A percentile compares a stretch with the other conserved stretches of the same genome.
These are phyloP conservation scores for Erpetoichthys calabaricus DNA, from an alignment of 2,797 vertebrate genomes.

Conservation along the genomic window DNA sequence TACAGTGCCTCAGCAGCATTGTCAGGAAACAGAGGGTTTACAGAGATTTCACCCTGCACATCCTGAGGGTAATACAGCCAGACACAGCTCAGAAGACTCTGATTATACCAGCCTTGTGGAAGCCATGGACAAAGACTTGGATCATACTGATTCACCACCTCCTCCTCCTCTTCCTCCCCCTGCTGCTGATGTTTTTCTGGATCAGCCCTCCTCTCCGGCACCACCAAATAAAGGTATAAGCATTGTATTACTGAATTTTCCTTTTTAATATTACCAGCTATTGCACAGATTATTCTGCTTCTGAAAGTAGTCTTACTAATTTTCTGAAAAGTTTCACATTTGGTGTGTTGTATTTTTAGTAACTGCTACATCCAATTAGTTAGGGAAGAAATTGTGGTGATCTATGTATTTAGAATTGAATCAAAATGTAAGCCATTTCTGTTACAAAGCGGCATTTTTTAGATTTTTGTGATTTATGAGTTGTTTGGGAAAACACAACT, in stretches of 20 bases:
- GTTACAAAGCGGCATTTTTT: too few relatives aligned
- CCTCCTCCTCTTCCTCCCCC: slow-evolving; percentile 58
- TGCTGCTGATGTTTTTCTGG: slow-evolving; percentile 57
- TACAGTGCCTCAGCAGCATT: slow-evolving; percentile 20
- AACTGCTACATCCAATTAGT: too few relatives aligned
- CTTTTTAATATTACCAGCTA: not conserved
- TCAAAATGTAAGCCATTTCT: too few relatives aligned
- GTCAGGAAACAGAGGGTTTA: slow-evolving; percentile 14
- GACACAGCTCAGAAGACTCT: slow-evolving; percentile 67
- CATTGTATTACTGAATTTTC: not conserved
- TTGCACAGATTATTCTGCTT: too few relatives aligned
- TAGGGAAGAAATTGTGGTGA: too few relatives aligned
- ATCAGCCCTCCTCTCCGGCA: slow-evolving; percentile 63
- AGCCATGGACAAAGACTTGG: slow-evolving; percentile 91
- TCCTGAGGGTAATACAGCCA: slow-evolving; percentile 34
- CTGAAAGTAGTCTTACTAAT: too few relatives aligned
- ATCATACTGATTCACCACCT: slow-evolving; percentile 65
- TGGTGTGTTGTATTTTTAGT: too few relatives aligned
- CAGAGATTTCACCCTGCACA: slow-evolving; percentile 25
- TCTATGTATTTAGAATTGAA: too few relatives aligned
- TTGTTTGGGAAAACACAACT: too few relatives aligned
- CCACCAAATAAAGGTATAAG: slow-evolving; percentile 81
- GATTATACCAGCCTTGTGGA: slow-evolving; percentile 75
- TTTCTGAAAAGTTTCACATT: too few relatives aligned
- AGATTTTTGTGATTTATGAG: too few relatives aligned